Percentiles rank a stretch among this genome's conserved stretches.
phyloP scores from a whole-genome alignment of 2,113 vertebrate genomes.

The Ictalurus punctatus region DNA sequence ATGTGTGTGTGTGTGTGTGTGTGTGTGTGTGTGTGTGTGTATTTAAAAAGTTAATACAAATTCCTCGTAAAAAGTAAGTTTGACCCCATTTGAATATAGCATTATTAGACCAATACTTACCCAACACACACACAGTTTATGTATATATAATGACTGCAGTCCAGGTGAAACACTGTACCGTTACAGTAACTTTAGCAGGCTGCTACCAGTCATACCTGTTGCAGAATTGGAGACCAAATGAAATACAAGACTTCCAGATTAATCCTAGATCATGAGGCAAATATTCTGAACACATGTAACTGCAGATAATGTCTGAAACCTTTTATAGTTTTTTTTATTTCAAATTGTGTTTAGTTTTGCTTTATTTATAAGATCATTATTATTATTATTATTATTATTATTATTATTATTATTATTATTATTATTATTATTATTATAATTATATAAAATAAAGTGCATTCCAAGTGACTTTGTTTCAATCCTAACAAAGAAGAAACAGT shows the following conservation, averaged over 20 bases:
- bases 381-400: background rate
- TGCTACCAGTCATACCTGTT: background rate
- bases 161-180: background rate
- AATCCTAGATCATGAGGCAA: background rate
- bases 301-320: background rate
- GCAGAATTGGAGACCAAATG: background rate
- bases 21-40: no score
- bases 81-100: background rate
- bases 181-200: background rate
- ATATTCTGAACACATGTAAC: background rate
- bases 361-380: background rate
- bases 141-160: background rate
- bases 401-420: background rate
- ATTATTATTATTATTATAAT: background rate
- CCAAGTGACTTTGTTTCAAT: background rate
- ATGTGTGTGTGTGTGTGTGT: no score
- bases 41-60: no score
- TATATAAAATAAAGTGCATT: background rate
- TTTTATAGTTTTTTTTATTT: background rate
- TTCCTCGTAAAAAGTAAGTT: background rate
- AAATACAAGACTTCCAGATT: background rate
- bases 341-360: background rate
- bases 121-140: background rate
- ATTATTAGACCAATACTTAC: background rate
- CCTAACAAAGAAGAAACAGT: background rate